phyloP scores from a whole-genome alignment of 2,113 vertebrate genomes.

The Phocoena sinus region DNA sequence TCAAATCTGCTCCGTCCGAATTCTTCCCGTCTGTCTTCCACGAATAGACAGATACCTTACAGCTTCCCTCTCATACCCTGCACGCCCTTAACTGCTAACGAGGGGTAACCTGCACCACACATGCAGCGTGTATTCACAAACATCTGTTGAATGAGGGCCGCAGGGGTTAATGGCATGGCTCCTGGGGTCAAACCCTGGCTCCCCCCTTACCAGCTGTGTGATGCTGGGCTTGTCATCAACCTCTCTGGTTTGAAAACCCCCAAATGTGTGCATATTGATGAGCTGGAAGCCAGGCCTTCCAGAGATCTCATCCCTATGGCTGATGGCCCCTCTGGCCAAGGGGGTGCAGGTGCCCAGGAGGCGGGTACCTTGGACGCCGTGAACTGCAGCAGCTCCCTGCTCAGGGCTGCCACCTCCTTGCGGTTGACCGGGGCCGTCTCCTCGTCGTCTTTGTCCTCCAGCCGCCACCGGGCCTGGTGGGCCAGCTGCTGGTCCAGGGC shows the following conservation, averaged over 20 bases:
- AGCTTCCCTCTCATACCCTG: neutral
- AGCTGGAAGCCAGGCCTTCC: neutral
- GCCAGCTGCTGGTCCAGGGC: constrained; percentile 84
- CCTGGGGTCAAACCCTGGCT: neutral
- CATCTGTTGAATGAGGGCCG: rapidly evolving
- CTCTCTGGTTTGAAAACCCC: neutral
- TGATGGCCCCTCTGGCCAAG: rapidly evolving
- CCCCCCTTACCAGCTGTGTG: neutral
- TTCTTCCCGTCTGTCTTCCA: neutral
- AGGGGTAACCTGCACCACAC: rapidly evolving
- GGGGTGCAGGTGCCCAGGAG: rapidly evolving
- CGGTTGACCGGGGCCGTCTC: rapidly evolving
- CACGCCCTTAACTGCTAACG: rapidly evolving
- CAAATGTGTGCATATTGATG: rapidly evolving
- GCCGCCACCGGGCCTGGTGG: neutral
- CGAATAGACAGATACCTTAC: rapidly evolving
- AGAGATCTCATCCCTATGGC: rapidly evolving
- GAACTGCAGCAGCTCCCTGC: constrained; percentile 84
- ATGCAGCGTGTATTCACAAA: rapidly evolving
- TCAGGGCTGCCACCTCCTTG: constrained; percentile 77
- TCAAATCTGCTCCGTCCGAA: neutral
- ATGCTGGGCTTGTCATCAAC: neutral
- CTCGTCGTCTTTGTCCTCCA: constrained; percentile 43
- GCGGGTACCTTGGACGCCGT: constrained; percentile 67
- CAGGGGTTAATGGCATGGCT: rapidly evolving